Base-by-base conservation (phyloP, 2,113 vertebrate genomes). In the Calyptomena viridis region DNA sequence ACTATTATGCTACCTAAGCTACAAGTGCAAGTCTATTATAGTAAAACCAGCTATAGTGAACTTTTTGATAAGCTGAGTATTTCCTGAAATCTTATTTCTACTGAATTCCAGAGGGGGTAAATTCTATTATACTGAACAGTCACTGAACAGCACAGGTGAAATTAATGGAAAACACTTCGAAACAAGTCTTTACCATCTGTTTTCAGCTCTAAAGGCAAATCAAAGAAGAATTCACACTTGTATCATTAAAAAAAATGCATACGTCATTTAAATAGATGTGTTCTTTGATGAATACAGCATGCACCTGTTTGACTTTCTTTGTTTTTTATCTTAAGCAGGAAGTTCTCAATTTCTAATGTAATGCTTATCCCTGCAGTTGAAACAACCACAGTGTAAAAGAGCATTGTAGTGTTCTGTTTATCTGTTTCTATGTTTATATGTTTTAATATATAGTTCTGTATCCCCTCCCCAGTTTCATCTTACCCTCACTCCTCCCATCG, bases 161-260 rank as follows among this genome's bases (percentile, higher is more conserved):
- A 97, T 95, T 96, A 94, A 97, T 94, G 92, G 86, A 89, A 94
- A 96, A 89, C 76, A 92, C 79, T 95, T 79, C 22, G 47, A 97
- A 96, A 96, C 77, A 94, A 95, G 63, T 37, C 89, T 91, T 96
- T 95, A 75, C 94, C 97, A 96, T 96, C 96, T 97, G 97, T 84
- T 96, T 97, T 93, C 89, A 95, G 89, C 85, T 96, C 91, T 93
- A 97, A 96, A 92, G 78, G 87, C 94, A 93, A 91, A 94, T 92
- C 89, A 85, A 95, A 97, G 81, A 93, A 72, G 78, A 95, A 93
- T 94, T 96, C 95, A 95, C 95, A 83, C 56, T 79, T 59, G 84
- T 52, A 85, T 90, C 76, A 96, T 95, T n/a, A n/a, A n/a, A 87
- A 91, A 93, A 95, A 74, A 90, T 23, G 68, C 52, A 18, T 92